A percentile compares a stretch with the other conserved stretches of the same genome.
Conservation (phyloP, 2,113 vertebrate species). For the Chaenogobius annularis region DNA sequence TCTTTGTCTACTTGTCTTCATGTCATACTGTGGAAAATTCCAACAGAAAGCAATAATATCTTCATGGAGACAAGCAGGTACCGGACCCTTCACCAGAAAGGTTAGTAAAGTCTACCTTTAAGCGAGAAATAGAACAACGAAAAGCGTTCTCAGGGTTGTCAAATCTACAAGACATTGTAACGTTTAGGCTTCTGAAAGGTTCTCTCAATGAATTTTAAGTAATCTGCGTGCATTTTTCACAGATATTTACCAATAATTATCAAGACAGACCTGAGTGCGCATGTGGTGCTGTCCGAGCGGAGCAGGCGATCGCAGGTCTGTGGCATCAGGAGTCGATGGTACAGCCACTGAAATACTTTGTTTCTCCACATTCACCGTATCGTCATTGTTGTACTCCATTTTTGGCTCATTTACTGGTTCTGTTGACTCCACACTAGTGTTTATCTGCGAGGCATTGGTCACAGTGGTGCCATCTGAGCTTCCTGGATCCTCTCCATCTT, state of each 20-base stretch:
- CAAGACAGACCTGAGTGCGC: conserved; percentile 79
- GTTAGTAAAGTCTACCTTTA: neutral
- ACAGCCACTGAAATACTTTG: conserved; percentile 28
- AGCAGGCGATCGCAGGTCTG: conserved; percentile 48
- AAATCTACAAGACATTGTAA: too few species aligned
- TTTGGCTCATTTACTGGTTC: conserved; percentile 27
- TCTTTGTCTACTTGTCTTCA: too few species aligned
- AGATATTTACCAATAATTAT: neutral
- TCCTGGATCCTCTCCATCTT: conserved; percentile 42
- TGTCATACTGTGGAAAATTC: neutral
- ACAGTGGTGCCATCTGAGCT: conserved; percentile 22
- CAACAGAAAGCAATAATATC: neutral
- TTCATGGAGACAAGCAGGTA: too few species aligned
- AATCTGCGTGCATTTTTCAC: neutral
- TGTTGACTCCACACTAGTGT: conserved; percentile 43
- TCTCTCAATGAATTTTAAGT: neutral
- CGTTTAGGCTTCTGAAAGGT: too few species aligned
- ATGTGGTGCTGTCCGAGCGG: conserved; percentile 78
- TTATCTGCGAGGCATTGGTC: conserved; percentile 24
- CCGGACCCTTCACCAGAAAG: neutral
- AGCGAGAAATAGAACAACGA: neutral
- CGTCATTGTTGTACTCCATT: neutral
- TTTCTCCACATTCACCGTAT: neutral
- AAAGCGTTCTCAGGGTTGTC: too few species aligned
- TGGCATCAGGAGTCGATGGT: conserved; percentile 34